These are phyloP conservation scores for Emberiza fucata DNA, from an alignment of 2,113 vertebrate species.

Conservation along the genomic window DNA sequence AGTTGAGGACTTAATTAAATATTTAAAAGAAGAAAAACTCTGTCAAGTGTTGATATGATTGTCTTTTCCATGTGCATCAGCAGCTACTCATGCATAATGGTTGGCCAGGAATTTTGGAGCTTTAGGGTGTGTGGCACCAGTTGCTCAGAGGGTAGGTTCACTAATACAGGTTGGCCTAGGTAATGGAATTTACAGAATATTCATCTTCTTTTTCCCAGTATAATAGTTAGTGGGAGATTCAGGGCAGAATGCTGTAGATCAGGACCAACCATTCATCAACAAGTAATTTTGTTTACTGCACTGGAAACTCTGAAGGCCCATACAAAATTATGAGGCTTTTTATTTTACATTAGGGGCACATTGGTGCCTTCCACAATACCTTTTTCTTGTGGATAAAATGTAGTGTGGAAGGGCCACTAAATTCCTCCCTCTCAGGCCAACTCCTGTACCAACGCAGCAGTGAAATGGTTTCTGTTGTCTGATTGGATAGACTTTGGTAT, in stretches of 20 bases:
- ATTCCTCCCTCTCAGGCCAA: neutral
- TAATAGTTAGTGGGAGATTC: neutral
- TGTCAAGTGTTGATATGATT: neutral
- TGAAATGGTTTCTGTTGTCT: rapidly evolving
- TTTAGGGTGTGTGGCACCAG: neutral
- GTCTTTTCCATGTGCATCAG: neutral
- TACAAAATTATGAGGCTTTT: neutral
- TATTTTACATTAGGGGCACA: neutral
- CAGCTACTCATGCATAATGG: neutral
- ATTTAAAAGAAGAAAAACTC: neutral
- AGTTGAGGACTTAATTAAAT: neutral
- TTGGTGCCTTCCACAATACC: neutral
- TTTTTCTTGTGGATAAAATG: neutral
- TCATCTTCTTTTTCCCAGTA: neutral
- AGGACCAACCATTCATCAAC: rapidly evolving
- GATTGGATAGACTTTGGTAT: neutral
- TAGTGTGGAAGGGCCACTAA: neutral
- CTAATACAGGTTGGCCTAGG: neutral
- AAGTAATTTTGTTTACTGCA: neutral
- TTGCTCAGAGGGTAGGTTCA: neutral
- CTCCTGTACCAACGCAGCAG: rapidly evolving
- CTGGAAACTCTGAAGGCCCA: neutral
- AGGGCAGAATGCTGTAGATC: neutral
- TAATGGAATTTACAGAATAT: neutral
- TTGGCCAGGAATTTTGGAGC: neutral